These are phyloP conservation scores for Dendrolimus houi DNA, from an alignment of 2,888 invertebrate genomes.

Conservation along the genomic window DNA sequence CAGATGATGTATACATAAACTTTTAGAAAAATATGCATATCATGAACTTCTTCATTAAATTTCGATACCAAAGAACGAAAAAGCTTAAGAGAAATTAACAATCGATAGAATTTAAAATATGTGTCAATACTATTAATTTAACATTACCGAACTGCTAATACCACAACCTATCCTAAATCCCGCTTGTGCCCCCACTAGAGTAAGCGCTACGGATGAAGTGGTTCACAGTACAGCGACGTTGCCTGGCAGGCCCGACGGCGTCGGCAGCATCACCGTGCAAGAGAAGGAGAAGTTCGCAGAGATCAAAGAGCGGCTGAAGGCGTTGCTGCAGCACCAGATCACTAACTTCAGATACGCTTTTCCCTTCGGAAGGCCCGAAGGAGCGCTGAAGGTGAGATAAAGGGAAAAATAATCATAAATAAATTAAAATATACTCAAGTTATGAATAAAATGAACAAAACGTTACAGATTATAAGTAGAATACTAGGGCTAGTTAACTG, in stretches of 20 bases:
- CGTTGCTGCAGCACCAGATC: constrained; percentile 97
- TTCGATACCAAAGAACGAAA: too few species aligned
- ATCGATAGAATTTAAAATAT: too few species aligned
- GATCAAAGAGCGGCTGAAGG: constrained; percentile 95
- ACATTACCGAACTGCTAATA: constrained; percentile 27
- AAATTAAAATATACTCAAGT: neutral
- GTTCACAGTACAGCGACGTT: constrained; percentile 74
- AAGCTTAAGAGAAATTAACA: too few species aligned
- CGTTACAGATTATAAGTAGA: too few species aligned
- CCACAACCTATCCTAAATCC: constrained; percentile 51
- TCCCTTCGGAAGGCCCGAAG: constrained; percentile 99
- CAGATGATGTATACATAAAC: too few species aligned
- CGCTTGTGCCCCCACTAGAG: constrained; percentile 69
- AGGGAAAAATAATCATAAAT: neutral
- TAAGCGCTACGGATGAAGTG: constrained; percentile 65
- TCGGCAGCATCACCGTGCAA: constrained; percentile 98
- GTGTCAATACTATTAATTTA: too few species aligned
- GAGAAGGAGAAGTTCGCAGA: constrained; percentile 99
- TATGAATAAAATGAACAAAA: too few species aligned
- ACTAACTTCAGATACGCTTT: constrained; percentile 99
- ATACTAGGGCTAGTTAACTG: too few species aligned
- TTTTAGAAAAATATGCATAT: too few species aligned
- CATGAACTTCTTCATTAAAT: too few species aligned
- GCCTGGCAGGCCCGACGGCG: constrained; percentile 94
- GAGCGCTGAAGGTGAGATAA: constrained; percentile 85